phyloP scores from a whole-genome alignment of 2,888 invertebrate genomes.

The Caenorhabditis drosophilae region DNA sequence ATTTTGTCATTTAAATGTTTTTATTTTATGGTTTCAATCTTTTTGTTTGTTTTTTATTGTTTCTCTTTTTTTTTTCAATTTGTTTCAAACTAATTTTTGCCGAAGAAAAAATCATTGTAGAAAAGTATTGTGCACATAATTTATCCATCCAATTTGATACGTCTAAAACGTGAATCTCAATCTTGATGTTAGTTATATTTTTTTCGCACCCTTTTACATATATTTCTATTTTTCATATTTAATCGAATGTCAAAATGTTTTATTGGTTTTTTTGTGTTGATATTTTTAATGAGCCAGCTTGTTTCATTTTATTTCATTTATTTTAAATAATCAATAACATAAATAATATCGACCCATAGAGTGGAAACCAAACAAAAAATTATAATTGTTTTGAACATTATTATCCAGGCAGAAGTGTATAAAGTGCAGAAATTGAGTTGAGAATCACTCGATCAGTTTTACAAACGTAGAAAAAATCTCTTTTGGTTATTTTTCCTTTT shows the following conservation, averaged over 20 bases:
- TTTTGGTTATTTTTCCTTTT: conserved; percentile 56
- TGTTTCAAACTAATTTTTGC: neutral
- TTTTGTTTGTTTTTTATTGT: too few species aligned
- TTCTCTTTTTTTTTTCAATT: neutral
- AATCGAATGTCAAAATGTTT: too few species aligned
- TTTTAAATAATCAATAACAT: too few species aligned
- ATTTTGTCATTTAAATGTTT: neutral
- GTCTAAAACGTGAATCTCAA: conserved; percentile 3
- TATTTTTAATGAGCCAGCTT: too few species aligned
- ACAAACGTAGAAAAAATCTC: conserved; percentile 59
- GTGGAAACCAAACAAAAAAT: neutral
- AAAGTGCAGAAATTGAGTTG: conserved; percentile 55
- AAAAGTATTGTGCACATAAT: conserved; percentile 6
- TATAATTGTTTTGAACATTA: neutral
- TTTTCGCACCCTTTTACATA: neutral
- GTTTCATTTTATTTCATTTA: neutral
- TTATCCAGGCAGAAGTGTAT: conserved; percentile 56
- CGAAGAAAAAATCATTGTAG: neutral
- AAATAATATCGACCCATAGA: neutral
- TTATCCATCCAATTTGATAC: neutral
- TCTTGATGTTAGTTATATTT: neutral
- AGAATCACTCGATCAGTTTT: conserved; percentile 51
- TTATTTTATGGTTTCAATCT: neutral
- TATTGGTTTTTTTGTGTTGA: neutral
- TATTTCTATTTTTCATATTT: neutral